phyloP scores from a whole-genome alignment of 1,140 invertebrate species.

The Trachelipus rathkii region DNA sequence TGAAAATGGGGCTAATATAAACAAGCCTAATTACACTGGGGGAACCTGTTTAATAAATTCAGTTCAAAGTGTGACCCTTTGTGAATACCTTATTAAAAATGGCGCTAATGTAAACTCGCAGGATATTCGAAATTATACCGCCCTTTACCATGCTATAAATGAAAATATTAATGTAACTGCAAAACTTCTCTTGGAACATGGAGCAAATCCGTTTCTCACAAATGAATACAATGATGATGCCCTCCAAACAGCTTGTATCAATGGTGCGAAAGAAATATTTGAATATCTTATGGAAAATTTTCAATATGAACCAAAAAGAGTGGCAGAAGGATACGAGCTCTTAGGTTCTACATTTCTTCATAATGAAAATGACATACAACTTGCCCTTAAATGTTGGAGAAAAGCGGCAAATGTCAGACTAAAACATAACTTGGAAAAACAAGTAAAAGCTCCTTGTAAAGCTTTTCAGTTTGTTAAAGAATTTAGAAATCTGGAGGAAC shows the following conservation, averaged over 20 bases:
- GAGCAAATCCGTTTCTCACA: slow-evolving; percentile 67
- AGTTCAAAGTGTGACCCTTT: slow-evolving; percentile 77
- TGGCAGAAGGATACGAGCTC: slow-evolving; percentile 78
- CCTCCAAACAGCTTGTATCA: slow-evolving; percentile 80
- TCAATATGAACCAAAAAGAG: slow-evolving; percentile 53
- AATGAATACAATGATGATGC: slow-evolving; percentile 85
- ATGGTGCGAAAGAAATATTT: slow-evolving; percentile 78
- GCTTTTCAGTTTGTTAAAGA: slow-evolving; percentile 65
- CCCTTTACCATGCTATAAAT: slow-evolving; percentile 88
- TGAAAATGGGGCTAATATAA: slow-evolving; percentile 77
- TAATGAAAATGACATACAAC: slow-evolving; percentile 51
- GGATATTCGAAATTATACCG: slow-evolving; percentile 86
- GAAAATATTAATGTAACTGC: slow-evolving; percentile 81
- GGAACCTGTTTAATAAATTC: slow-evolving; percentile 91
- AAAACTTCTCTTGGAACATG: slow-evolving; percentile 70
- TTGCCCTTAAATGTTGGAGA: slow-evolving; percentile 47
- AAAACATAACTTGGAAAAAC: slow-evolving; percentile 41
- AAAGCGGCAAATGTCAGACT: slow-evolving; percentile 48
- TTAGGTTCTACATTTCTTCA: slow-evolving; percentile 79
- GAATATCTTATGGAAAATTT: slow-evolving; percentile 63
- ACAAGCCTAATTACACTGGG: slow-evolving; percentile 81
- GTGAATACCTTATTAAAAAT: slow-evolving; percentile 67
- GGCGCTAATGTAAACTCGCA: slow-evolving; percentile 52
- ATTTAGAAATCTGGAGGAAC: slow-evolving; percentile 65
- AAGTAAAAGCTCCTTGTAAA: slow-evolving; percentile 55